Evolutionary conservation across 2,888 invertebrate species (phyloP).

Genomic region (Heliconius cydno): DNA sequence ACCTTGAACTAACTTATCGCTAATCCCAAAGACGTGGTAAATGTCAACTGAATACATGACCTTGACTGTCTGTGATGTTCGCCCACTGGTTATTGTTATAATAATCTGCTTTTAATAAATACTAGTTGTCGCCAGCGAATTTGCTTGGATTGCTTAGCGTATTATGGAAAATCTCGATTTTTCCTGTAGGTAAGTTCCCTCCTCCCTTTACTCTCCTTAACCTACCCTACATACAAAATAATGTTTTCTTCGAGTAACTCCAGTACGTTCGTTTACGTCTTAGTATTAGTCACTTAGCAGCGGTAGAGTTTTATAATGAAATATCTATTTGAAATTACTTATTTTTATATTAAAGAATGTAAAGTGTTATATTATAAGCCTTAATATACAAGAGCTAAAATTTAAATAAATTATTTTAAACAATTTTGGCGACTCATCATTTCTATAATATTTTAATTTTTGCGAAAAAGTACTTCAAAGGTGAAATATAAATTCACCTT

Average conservation of each 20-base stretch:
- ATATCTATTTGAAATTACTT: not conserved
- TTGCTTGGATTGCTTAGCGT: not conserved
- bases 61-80: conserved; percentile 13
- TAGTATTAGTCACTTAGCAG: no score
- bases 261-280: no score
- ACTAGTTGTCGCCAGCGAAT: no score
- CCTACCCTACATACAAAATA: no score
- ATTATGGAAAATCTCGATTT: not conserved
- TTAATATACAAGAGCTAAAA: not conserved
- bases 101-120: not conserved
- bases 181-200: not conserved
- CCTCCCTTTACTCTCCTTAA: not conserved
- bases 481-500: no score
- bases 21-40: conserved; percentile 16
- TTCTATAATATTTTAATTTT: not conserved
- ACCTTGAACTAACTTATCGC: conserved; percentile 20
- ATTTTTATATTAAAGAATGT: not conserved
- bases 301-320: not conserved
- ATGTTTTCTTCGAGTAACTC: no score
- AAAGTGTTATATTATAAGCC: no score
- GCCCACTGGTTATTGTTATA: conserved; percentile 1
- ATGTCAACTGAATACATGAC: conserved; percentile 18
- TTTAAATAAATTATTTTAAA: not conserved
- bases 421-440: not conserved
- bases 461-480: no score